Evolutionary conservation across 2,797 vertebrate species (phyloP).

Genomic region (Tenualosa ilisha): DNA sequence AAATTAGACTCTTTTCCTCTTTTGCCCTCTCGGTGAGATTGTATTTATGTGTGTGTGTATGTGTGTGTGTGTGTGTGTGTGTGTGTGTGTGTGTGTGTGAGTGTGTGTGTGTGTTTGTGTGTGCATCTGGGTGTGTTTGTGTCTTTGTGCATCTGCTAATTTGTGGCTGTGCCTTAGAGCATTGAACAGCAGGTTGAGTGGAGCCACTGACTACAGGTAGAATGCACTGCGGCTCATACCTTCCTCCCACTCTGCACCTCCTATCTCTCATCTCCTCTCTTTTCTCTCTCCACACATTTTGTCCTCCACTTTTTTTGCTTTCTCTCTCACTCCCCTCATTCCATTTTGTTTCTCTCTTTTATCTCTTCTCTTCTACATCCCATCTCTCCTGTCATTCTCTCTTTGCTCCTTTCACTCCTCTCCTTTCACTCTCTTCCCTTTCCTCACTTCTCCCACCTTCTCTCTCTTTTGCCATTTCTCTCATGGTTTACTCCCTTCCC

Average conservation of each 20-base stretch:
- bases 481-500: neutral
- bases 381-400: neutral
- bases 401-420: too few relatives aligned
- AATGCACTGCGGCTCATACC: neutral
- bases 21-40: neutral
- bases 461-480: neutral
- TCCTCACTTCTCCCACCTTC: neutral
- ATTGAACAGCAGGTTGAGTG: neutral
- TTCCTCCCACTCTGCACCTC: neutral
- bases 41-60: neutral
- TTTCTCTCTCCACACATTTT: neutral
- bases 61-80: neutral
- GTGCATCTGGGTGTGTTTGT: neutral
- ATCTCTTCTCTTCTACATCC: neutral
- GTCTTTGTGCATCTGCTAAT: neutral
- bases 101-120: neutral
- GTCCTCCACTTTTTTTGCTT: neutral
- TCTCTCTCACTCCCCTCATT: neutral
- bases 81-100: neutral
- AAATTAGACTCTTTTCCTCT: neutral
- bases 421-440: neutral
- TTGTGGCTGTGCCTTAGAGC: slow-evolving; percentile 9
- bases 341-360: neutral
- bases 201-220: slow-evolving; percentile 5
- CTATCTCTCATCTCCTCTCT: neutral